Base-by-base conservation (phyloP, 1,140 invertebrate species). In the Brachystomella parvula region DNA sequence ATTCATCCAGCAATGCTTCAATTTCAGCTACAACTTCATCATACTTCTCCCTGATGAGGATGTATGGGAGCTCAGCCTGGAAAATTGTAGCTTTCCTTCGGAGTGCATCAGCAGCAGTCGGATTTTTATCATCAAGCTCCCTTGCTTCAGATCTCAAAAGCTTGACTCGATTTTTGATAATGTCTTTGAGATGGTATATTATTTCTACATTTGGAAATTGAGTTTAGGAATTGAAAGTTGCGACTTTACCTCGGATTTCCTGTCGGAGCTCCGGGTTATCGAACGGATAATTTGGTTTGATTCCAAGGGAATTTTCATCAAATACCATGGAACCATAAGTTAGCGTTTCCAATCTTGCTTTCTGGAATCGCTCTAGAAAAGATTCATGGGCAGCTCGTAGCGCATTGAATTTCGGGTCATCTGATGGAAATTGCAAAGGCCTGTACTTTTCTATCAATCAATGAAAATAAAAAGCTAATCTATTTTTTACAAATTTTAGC, bases 281-380 rank as follows among this genome's bases (percentile, higher is more conserved):
- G 21, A 53, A 53, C 24, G 49, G 49, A 53, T 53, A 53, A 53
- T 53, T 53, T 26, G 49, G 49, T 26, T 53, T 26, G 49, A 53
- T 53, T 9, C 21, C 49, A 6, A 53, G 49, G 24, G 49, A 53
- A 6, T 24, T 53, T 24, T 6, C 9, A 24, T 53, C 49, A 26
- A 53, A 53, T 24, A 53, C 24, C 15, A 53, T 24, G 9, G 15
- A 19, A 26, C 49, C 49, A 24, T 53, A 15, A 24, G 49, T 24
- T 24, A 53, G 49, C 12, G 49, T 53, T 3, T 53, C 49, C 3
- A 53, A 17, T 26, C 49, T 53, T 26, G 49, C 49, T 6, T 15
- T 3, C 6, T 26, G 12, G 21, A 53, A 26, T 26, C 21, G 12
- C 24, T 53, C 3, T 6, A 53, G 9, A 24, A 53, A 53, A 12